Conservation (phyloP, 2,888 invertebrate genomes). For the Odontomyia ornata region DNA sequence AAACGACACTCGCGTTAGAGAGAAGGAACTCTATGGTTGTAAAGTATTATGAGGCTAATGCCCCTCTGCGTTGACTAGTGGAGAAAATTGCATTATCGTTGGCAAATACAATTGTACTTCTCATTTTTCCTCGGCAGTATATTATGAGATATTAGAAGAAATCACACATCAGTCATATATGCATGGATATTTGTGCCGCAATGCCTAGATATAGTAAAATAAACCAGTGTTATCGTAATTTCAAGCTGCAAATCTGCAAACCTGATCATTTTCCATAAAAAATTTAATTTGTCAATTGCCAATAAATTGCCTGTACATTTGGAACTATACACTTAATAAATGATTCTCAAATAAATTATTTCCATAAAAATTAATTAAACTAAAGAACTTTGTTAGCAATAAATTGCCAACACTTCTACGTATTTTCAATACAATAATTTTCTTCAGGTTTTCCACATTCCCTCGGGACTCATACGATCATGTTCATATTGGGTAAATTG, state of each 20-base stretch:
- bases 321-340: too few relatives aligned
- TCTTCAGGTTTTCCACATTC: background rate
- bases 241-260: too few relatives aligned
- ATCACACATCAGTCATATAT: background rate
- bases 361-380: too few relatives aligned
- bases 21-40: constrained; percentile 1
- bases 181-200: background rate
- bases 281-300: too few relatives aligned
- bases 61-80: constrained; percentile 17
- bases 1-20: background rate
- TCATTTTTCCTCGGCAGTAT: background rate
- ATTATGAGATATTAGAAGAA: background rate
- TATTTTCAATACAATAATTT: background rate
- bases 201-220: background rate
- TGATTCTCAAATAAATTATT: too few relatives aligned
- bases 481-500: constrained; percentile 9
- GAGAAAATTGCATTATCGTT: constrained; percentile 21
- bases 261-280: too few relatives aligned
- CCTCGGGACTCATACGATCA: background rate
- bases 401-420: too few relatives aligned
- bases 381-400: too few relatives aligned
- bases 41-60: constrained; percentile 23
- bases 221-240: background rate
- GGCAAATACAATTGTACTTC: constrained; percentile 5
- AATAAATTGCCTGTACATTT: too few relatives aligned